These are phyloP conservation scores for Anoplophora glabripennis DNA, from an alignment of 1,140 invertebrate genomes.

Conservation along the genomic window DNA sequence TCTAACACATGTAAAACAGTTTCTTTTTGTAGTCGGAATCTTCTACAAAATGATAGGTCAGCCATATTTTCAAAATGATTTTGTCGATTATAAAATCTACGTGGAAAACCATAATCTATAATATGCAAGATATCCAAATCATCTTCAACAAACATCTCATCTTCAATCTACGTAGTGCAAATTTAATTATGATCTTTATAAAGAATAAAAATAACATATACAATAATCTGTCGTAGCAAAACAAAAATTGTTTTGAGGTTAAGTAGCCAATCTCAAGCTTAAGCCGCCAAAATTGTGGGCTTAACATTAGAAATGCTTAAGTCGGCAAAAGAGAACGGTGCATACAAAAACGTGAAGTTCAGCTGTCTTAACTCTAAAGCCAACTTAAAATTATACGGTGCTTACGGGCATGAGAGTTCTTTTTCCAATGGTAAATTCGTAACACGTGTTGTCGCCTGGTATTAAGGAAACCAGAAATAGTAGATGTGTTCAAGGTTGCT, in stretches of 20 bases:
- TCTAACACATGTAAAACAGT: slow-evolving; percentile 4
- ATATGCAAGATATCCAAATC: slow-evolving; percentile 10
- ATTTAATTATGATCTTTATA: background rate
- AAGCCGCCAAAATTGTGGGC: background rate
- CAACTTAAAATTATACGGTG: slow-evolving; percentile 1
- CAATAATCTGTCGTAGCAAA: background rate
- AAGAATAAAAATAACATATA: background rate
- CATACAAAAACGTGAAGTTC: slow-evolving; percentile 5
- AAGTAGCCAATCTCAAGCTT: background rate
- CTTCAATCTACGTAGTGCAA: slow-evolving; percentile 9
- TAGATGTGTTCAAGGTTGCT: no score
- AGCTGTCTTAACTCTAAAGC: background rate
- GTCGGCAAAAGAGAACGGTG: slow-evolving; percentile 2
- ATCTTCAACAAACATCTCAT: slow-evolving; percentile 5
- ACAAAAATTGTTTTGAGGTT: background rate
- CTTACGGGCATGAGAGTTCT: background rate
- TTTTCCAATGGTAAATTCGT: no score
- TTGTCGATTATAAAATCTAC: background rate
- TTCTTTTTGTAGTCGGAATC: slow-evolving; percentile 6
- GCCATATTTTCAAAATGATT: slow-evolving; percentile 5
- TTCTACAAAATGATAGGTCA: slow-evolving; percentile 9
- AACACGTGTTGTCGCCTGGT: no score
- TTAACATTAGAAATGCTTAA: background rate
- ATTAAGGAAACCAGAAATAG: no score
- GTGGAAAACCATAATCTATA: slow-evolving; percentile 10